Percentiles rank a stretch among this genome's conserved stretches.
phyloP scores from a whole-genome alignment of 1,140 invertebrate species.

The Orchesella cincta region DNA sequence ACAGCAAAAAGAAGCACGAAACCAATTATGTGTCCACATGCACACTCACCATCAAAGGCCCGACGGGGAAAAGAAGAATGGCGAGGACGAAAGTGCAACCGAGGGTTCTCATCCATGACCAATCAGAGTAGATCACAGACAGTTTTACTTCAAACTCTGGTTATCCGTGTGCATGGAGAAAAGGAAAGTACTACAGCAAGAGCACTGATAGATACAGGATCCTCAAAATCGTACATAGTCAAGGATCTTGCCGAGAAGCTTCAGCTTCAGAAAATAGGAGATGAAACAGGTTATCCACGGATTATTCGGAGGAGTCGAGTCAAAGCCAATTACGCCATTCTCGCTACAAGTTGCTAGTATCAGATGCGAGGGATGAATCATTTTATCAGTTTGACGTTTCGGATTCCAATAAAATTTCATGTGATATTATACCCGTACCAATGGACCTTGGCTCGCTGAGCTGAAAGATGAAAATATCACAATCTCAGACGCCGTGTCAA shows the following conservation, averaged over 20 bases:
- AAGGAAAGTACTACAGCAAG: background rate
- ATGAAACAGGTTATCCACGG: background rate
- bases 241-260: background rate
- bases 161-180: background rate
- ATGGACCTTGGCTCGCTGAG: background rate
- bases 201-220: background rate
- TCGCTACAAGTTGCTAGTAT: background rate
- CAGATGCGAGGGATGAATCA: background rate
- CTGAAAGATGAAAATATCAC: background rate
- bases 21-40: background rate
- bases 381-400: background rate
- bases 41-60: background rate
- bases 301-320: background rate
- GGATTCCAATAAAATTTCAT: background rate
- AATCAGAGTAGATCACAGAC: background rate
- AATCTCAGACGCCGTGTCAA: background rate
- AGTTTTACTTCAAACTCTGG: background rate
- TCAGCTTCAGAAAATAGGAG: background rate
- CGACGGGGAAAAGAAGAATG: background rate
- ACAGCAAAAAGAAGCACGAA: background rate
- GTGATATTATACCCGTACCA: background rate
- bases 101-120: background rate
- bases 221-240: background rate
- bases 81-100: background rate
- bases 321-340: background rate